Base-by-base conservation (phyloP, 2,888 invertebrate genomes). In the Carterocephalus palaemon region DNA sequence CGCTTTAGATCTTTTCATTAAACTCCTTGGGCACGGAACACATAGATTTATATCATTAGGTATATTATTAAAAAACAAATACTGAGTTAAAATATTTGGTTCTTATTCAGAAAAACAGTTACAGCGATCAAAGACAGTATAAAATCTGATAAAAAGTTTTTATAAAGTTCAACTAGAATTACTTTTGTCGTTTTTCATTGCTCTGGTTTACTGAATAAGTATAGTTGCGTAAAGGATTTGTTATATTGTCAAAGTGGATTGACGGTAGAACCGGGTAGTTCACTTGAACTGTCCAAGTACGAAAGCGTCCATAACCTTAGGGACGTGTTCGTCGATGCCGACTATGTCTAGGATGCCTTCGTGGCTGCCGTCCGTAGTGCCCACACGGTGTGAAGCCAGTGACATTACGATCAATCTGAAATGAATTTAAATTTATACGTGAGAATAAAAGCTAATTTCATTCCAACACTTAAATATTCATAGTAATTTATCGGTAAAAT, bases 271-370 rank as follows among this genome's bases (percentile, higher is more conserved):
- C 4, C n/a, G 6, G 17, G 19, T 17, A n/a, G 40, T 52, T 81
- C 70, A 86, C 61, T 78, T 67, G 64, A 90, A 89, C 38, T 84
- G 77, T 43, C 88, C 88, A 55, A 88, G 83, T 13, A 88, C 85
- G 65, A 92, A 92, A 2, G 91, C 90, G 70, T 92, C 90, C 39
- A 92, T 83, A 23, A 91, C 60, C 57, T 84, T 88, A 24, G 91
- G 90, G 42, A 92, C 88, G 59, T 89, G 82, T 28, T 87, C 88
- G 66, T 92, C 90, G 53, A 92, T 85, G 38, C 92, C 92, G 48
- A 90, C 77, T 23, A 92, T 84, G 59, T 90, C 90, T 31, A 92
- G 76, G n/a, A 89, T 77, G 33, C 89, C 88, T 39, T 79, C 75
- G 59, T 88, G 84, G 15, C 62, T 70, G 41, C 84, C 87, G 57